Base-by-base conservation (phyloP, 1,140 invertebrate genomes). In the Orchestia grillus region DNA sequence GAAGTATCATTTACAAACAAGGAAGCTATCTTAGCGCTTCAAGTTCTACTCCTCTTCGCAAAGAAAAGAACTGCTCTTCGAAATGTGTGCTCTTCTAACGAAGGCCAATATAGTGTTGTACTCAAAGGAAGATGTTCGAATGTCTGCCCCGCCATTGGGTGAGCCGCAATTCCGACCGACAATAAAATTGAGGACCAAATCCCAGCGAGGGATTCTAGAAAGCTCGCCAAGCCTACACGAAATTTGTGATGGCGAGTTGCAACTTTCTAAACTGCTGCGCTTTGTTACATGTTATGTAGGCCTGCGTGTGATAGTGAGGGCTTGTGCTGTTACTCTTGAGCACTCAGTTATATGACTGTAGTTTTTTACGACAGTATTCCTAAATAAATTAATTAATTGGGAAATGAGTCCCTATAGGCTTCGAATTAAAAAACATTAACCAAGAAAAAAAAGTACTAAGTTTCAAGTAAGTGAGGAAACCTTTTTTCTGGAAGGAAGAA, bases 151-250 rank as follows among this genome's bases (percentile, higher is more conserved):
- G 4, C 44, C 43, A 94, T 94, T 94, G 92, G 92, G 92, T 94
- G 92, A 42, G 44, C 92, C 40, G 92, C 44, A 94, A 94, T 94
- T 94, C 92, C 92, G 36, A n/a, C 92, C 43, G 44, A 47, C 92
- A 40, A 94, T 94, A 94, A 94, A 94, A 94, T 94, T 94, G 92
- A 94, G 92, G 44, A 47, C 92, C 92, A 94, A 94, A 94, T 94
- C 92, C 92, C 92, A 47, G 92, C 43, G 43, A 45, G 92, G 92
- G 92, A 94, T 94, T 94, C 92, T 40, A 94, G 92, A 44, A 45
- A 94, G 92, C 92, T 94, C 44, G 43, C 44, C 19, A 6, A 47
- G 43, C 44, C 92, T 45, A 47, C 36, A 94, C 19, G 8, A 45
- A 44, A 44, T 94, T 94, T 45, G 92, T 94, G 43, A 44, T 45